Base-by-base conservation (phyloP, 2,797 vertebrate species). In the Schizothorax lantsangensis region DNA sequence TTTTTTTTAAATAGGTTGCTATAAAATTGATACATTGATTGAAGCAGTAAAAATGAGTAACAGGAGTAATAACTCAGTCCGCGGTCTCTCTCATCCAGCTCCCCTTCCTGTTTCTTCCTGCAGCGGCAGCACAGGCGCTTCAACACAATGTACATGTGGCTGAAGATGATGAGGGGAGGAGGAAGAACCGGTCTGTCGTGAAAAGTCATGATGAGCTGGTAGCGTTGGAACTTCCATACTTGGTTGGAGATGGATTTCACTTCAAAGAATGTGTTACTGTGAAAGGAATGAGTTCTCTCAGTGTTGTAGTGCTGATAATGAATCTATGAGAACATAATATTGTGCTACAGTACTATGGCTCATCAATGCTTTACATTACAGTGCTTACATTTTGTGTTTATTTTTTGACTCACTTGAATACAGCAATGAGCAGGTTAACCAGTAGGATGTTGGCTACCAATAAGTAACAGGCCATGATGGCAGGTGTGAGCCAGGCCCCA, bases 231-330 rank as follows among this genome's bases (percentile, higher is more conserved):
- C 94, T 99, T 99, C 98, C 98, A 99, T 80, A 99, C 97, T 91
- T 99, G 98, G 92, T 99, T 99, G 84, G 98, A 99, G 91, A 99
- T 99, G 89, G 98, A 99, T 90, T 99, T 99, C 43, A 99, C 97
- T 91, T 99, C 98, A 88, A 97, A 98, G 95, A 99, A 99, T 15
- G 98, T 99, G 92, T 99, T 99, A 94, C 98, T 99, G 95, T 77
- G 17, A 74, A 75, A 38, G 12, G 5, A 68, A 85, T 8, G 4
- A 33, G 23, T 19, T 68, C 1, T 59, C 2, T 85, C 5, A 21
- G 36, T 77, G 47, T 68, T 68, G 33, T 21, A 66, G 14, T 38
- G 21, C 21, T 77, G 83, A 52, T 68, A 36, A 19, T 30, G 43
- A 75, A 33, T 14, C n/a, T 66, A 36, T 10, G 23, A 52, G 11